Base-by-base conservation (phyloP, 2,113 vertebrate genomes). In the Centropristis striata region DNA sequence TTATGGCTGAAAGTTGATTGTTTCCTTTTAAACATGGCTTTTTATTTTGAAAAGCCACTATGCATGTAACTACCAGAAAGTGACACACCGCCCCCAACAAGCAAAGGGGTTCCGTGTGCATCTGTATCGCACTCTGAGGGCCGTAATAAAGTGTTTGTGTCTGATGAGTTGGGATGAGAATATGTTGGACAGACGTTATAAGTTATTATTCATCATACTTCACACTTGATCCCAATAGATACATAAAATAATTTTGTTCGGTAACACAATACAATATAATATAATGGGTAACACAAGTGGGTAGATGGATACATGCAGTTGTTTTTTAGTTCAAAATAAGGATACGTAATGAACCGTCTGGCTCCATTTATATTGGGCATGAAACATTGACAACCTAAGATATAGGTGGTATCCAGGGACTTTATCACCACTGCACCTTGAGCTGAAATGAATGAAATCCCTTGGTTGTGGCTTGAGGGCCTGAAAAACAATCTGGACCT, bases 401-500 rank as follows among this genome's bases (percentile, higher is more conserved):
- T 91, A 90, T 90, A 86, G 75, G 73, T 82, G 64, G 27, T 82
- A 86, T 81, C 75, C 28, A 76, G 77, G 27, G 79, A 73, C 74
- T 89, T 90, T 84, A 91, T 91, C 81, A 89, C 69, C 39, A 58
- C 60, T 65, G 83, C 87, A 88, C 86, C 87, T 90, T 83, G 69
- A 90, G 85, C 78, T 81, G 60, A 87, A 92, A 91, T 86, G 71
- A 94, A 92, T 90, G 88, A 91, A 91, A 91, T 88, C 59, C 70
- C 66, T 80, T 51, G 70, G 75, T 73, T 82, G 59, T 81, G 84
- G 85, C 93, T 88, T 63, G 51, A 84, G 87, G 92, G 66, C 49
- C 85, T 81, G 57, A 91, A 89, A 93, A 92, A 92, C 90, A 92
- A 91, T 92, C 90, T 90, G 78, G 81, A 90, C 90, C 92, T 92